Base-by-base conservation (phyloP, 1,140 invertebrate genomes). In the Acromyrmex charruanus region DNA sequence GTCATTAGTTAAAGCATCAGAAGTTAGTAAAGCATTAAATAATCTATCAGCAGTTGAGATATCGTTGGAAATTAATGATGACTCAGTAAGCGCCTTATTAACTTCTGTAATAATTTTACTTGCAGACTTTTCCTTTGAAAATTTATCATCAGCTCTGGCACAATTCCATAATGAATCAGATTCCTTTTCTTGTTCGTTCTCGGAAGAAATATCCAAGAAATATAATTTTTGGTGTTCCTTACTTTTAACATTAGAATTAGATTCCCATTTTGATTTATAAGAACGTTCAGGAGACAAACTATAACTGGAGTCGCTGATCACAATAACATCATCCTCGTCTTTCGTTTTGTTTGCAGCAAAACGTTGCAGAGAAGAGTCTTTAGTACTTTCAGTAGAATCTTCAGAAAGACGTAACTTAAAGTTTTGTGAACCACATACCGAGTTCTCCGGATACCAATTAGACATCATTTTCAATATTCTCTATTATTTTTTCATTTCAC, bases 231-330 rank as follows among this genome's bases (percentile, higher is more conserved):
- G 16, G 3, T 44, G 55, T 16, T 74, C 12, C 31, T 77, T 63
- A 21, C 53, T 18, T 18, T 39, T 59, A 18, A 7, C 28, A 14
- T 2, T 28, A 55, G 6, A 63, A 25, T 12, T 58, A 7, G 21
- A 49, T 59, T 18, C 65, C 28, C 2, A 66, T 9, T 77, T 55
- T 21, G 35, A 25, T n/a, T 44, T n/a, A n/a, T 66, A 3, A 58
- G 10, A 2, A 75, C 14, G 28, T 55, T 63, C 87, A 65, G 71
- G 35, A 63, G 59, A 39, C 18, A 39, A 68, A 35, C 31, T 25
- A 68, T 66, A 85, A 59, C 88, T 91, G n/a, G 91, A 89, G 25
- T 93, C 91, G 51, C 89, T 92, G 39, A 93, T 92, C 0, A 91
- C 6, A 79, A 93, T 89, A 71, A 86, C 0, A 35, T 86, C 66